Conservation (phyloP, 2,113 vertebrate species). For the Pontoporia blainvillei region DNA sequence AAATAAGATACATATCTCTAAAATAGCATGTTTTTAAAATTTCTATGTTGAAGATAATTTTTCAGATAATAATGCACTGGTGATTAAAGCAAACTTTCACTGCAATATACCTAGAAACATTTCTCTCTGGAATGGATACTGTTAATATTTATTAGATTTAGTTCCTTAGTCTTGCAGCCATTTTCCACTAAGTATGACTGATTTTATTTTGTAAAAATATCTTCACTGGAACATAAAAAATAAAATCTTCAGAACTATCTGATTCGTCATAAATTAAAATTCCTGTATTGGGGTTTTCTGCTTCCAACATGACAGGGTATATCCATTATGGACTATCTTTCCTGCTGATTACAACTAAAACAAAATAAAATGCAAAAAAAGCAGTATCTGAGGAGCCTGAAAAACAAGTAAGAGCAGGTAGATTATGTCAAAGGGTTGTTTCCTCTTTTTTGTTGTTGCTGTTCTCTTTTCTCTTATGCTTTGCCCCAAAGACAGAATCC, state of each 20-base stretch:
- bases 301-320: background rate
- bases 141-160: background rate
- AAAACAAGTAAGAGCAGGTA: background rate
- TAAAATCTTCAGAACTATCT: background rate
- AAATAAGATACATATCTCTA: background rate
- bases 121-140: background rate
- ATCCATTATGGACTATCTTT: background rate
- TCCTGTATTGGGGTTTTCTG: background rate
- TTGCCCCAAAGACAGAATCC: background rate
- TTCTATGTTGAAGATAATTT: background rate
- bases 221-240: background rate
- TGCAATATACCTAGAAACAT: background rate
- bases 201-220: background rate
- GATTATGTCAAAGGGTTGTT: background rate
- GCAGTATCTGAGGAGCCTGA: background rate
- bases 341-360: background rate
- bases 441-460: background rate
- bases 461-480: background rate
- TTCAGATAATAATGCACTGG: background rate
- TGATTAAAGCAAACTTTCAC: background rate
- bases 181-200: background rate
- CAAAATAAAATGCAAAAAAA: background rate
- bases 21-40: background rate
- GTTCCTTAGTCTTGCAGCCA: background rate
- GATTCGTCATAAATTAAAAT: background rate